Percentiles rank a stretch among this genome's conserved stretches.
Conservation (phyloP, 2,888 invertebrate species). For the Caenorhabditis sp. region DNA sequence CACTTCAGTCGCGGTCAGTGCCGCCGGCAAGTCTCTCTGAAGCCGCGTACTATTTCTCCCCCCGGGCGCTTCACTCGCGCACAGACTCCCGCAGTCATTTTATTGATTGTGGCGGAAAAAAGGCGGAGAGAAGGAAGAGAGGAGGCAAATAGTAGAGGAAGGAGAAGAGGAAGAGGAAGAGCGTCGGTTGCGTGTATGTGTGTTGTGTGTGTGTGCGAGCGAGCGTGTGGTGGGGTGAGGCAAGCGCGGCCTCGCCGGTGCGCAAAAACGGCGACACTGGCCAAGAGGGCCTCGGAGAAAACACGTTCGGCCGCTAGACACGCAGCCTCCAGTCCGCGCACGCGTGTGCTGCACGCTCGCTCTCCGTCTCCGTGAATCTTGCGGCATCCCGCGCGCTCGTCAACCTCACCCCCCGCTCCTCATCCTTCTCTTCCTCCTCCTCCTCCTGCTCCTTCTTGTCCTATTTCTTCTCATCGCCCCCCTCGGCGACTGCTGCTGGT, state of each 20-base stretch:
- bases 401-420: conserved; percentile 16
- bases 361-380: conserved; percentile 23
- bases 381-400: conserved; percentile 26
- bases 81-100: conserved; percentile 45
- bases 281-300: conserved; percentile 40
- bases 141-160: not conserved
- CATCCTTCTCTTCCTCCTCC: conserved; percentile 18
- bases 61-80: conserved; percentile 48
- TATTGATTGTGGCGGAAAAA: conserved; percentile 55
- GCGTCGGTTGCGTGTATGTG: conserved; percentile 38
- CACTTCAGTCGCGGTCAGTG: conserved; percentile 45
- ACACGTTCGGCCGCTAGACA: conserved; percentile 54
- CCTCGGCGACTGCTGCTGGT: conserved; percentile 14
- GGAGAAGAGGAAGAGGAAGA: conserved; percentile 17
- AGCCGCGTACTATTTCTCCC: conserved; percentile 27
- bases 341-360: conserved; percentile 45
- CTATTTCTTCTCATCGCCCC: conserved; percentile 18
- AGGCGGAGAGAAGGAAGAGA: conserved; percentile 31
- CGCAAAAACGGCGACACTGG: conserved; percentile 50
- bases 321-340: conserved; percentile 44
- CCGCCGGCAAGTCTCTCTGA: conserved; percentile 28
- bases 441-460: conserved; percentile 13
- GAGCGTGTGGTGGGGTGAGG: conserved; percentile 29
- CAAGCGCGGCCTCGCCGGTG: conserved; percentile 45
- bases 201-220: not conserved